A percentile compares a stretch with the other conserved stretches of the same genome.
These are phyloP conservation scores for Thelaira solivaga DNA, from an alignment of 2,888 invertebrate genomes.

Conservation along the genomic window DNA sequence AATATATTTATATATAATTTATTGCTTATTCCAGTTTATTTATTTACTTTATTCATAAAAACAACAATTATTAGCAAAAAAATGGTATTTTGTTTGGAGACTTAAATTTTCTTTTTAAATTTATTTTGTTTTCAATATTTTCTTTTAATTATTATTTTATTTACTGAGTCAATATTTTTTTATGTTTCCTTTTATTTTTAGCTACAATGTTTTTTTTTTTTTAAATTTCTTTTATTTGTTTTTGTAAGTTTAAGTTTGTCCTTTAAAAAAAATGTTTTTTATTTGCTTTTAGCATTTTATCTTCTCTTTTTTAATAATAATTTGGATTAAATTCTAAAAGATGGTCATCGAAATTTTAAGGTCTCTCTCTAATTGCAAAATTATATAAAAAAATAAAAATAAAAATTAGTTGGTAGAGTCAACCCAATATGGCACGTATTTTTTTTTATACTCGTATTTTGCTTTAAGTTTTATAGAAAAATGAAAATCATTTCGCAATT, in stretches of 20 bases:
- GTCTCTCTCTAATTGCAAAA: neutral
- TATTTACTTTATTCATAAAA: constrained; percentile 26
- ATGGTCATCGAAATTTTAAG: neutral
- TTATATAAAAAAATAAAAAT: too few species aligned
- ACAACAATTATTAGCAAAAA: constrained; percentile 61
- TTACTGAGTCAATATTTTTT: constrained; percentile 46
- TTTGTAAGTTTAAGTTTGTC: neutral
- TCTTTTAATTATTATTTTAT: constrained; percentile 27
- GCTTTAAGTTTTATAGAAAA: too few species aligned
- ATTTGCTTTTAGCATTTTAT: neutral
- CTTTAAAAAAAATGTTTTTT: neutral
- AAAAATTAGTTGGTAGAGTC: too few species aligned
- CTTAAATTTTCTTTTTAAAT: constrained; percentile 42
- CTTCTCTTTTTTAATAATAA: neutral
- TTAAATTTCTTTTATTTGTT: constrained; percentile 22
- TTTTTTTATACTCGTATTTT: too few species aligned
- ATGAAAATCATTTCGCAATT: too few species aligned
- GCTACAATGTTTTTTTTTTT: constrained; percentile 34
- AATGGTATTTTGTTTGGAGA: constrained; percentile 28
- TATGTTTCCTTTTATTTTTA: constrained; percentile 21
- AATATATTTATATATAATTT: constrained; percentile 56
- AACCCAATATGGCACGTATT: too few species aligned
- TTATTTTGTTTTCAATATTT: constrained; percentile 2
- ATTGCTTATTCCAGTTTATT: constrained; percentile 54
- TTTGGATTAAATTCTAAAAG: constrained; percentile 41